Evolutionary conservation across 2,888 invertebrate species (phyloP), one percentile per base, ranked within the genome.

Genomic region (Gymnoscelis rufifasciata): DNA sequence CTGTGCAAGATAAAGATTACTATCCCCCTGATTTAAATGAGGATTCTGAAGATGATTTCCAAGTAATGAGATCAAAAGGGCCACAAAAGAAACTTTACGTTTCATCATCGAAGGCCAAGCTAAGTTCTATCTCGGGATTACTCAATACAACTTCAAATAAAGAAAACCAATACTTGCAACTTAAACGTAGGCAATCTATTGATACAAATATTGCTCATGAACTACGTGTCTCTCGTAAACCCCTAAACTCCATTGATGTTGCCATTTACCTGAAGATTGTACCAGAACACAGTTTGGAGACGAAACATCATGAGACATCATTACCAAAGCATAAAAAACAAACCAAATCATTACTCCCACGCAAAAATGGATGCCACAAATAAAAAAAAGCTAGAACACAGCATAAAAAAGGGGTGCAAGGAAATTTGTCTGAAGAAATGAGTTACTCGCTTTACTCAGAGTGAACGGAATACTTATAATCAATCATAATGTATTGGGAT

Each of bases 361-460:
- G 47, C 33, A 42, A 43, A 43, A 12, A 37, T 15, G 47, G n/a
- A 48, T 15, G 43, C 36, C 23, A 43, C 28, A 43, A 43, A 43
- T 28, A 36, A 33, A 36, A 43, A 10, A 40, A 40, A 23, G 12
- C 12, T 12, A 19, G 28, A 36, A 14, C 27, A 43, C 29, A 37
- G 12, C 37, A 19, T 43, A 7, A 43, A 43, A 37, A 19, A 28
- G 11, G 43, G 43, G 35, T 43, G 43, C 15, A 43, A 43, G 35
- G 43, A 43, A 35, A 42, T 27, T 27, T 43, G 43, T 43, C 19
- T 39, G 7, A 46, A 28, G 36, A 40, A 40, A 40, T 40, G 40
- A 37, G 40, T 10, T 12, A 36, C 46, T 40, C 28, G 27, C 24
- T 30, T 43, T 14, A 49, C 2, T 23, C 23, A 50, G 42, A 35